Base-by-base conservation (phyloP, 2,113 vertebrate species). In the Sakesphorus luctuosus region DNA sequence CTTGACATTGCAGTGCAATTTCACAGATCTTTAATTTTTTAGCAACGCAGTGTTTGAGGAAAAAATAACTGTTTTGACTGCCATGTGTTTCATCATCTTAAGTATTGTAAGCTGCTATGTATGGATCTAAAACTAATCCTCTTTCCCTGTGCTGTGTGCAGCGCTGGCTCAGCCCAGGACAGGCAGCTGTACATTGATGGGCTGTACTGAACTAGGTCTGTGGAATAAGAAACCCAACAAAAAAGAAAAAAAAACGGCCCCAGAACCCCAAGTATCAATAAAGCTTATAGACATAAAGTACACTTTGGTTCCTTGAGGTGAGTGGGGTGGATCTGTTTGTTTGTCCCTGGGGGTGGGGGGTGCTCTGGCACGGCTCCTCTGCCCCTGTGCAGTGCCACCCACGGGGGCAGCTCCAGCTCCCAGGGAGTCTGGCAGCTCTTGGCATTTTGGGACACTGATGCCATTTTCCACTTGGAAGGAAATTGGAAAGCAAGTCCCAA, bases 281-380 rank as follows among this genome's bases (percentile, higher is more conserved):
- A 99, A 99, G 99, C 99, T 99, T 99, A 98, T 99, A 99, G 98
- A 99, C 95, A 94, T 96, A 95, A 97, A 93, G 49, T 50, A 73
- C 12, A 77, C 95, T 95, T 89, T 96, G 85, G 65, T 92, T 98
- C 97, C 79, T 65, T 93, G 87, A 96, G 88, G 91, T 33, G 80
- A 82, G 69, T 65, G 83, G 65, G 78, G 82, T 73, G 31, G 47
- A 23, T 68, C 75, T 46, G 75, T 90, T 66, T 84, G 78, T 52
- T 71, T 84, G 90, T 91, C 50, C 43, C 3, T 24, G 93, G 92
- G 89, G 89, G 77, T 95, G 90, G 84, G 72, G 91, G 65, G 17
- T 47, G 46, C 18, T 43, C 49, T 83, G 44, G 66, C 93, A n/a
- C 9, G 5, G 36, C 81, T 23, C 61, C 56, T 74, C 83, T 38